phyloP scores from a whole-genome alignment of 1,140 invertebrate genomes.

The fruit fly (Drosophila melanogaster) region Release_6_plus_ISO1_MT NT_033779.5:17142001-17142500 shows the following conservation, averaged over 20 bases:
- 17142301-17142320: slow-evolving; percentile 64
- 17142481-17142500: slow-evolving; percentile 13
- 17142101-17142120: slow-evolving; percentile 75
- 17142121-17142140: slow-evolving; percentile 75
- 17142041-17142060: slow-evolving; percentile 16
- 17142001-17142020: slow-evolving; percentile 84
- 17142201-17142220: slow-evolving; percentile 84
- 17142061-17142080: slow-evolving; percentile 5
- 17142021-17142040: slow-evolving; percentile 74
- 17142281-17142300: slow-evolving; percentile 83
- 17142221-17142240: slow-evolving; percentile 83
- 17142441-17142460: slow-evolving; percentile 80
- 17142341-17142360: slow-evolving; percentile 25
- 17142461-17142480: slow-evolving; percentile 52
- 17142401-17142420: slow-evolving; percentile 61
- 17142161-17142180: not conserved
- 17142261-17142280: slow-evolving; percentile 24
- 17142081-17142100: slow-evolving; percentile 60
- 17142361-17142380: slow-evolving; percentile 19
- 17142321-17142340: slow-evolving; percentile 5
- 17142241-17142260: slow-evolving; percentile 70
- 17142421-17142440: slow-evolving; percentile 65
- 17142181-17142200: slow-evolving; percentile 75
- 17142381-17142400: slow-evolving; percentile 62
- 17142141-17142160: slow-evolving; percentile 58